Conservation (phyloP, 1,140 invertebrate genomes). For the Diorhabda sublineata region DNA sequence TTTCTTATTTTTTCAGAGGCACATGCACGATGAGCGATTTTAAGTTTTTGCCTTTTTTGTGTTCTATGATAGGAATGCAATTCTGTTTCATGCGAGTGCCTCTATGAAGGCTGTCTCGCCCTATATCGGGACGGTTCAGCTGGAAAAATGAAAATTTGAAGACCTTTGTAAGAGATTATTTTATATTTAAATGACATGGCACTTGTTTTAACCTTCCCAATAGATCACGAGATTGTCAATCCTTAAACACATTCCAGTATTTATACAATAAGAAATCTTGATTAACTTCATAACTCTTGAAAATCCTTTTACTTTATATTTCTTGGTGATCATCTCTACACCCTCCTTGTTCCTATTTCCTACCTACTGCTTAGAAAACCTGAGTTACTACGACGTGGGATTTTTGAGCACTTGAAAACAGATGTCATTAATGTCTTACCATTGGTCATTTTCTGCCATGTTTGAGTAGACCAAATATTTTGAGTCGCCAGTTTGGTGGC, state of each 20-base stretch:
- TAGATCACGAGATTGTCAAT: not conserved
- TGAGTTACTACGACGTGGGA: not conserved
- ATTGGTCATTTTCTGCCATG: constrained; percentile 16
- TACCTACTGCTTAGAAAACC: not conserved
- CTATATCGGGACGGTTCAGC: constrained; percentile 12
- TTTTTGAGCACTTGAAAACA: constrained; percentile 9
- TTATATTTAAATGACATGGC: not conserved
- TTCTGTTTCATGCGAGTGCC: constrained; percentile 46
- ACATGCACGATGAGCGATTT: constrained; percentile 59
- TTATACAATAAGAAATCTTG: no score
- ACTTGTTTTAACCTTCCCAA: constrained; percentile 3
- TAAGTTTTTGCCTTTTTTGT: constrained; percentile 42
- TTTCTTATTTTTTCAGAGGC: constrained; percentile 66
- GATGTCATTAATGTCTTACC: constrained; percentile 15
- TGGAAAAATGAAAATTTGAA: constrained; percentile 3
- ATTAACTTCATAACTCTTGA: not conserved
- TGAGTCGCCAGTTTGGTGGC: not conserved
- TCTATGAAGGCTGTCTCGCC: constrained; percentile 30
- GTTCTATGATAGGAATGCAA: constrained; percentile 42
- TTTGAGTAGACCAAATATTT: constrained; percentile 13
- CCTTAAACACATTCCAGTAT: no score
- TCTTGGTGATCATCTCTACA: not conserved
- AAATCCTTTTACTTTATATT: not conserved
- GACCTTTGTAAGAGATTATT: constrained; percentile 19
- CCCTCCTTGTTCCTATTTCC: not conserved